Conservation (phyloP, 1,140 invertebrate genomes). For the Drosophila murphyi region DNA sequence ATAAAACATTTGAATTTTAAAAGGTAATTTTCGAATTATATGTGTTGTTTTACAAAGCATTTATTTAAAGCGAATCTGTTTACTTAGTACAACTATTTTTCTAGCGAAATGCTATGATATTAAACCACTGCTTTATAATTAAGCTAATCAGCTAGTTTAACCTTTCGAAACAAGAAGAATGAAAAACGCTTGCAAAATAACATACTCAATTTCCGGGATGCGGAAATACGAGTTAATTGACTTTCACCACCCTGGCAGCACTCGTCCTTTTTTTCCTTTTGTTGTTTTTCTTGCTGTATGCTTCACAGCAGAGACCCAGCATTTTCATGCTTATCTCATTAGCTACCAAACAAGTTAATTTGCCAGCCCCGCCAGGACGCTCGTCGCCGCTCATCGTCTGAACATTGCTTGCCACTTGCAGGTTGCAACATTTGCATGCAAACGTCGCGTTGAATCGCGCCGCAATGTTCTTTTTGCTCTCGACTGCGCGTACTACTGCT, state of each 20-base stretch:
- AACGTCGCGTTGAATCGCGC: slow-evolving; percentile 49
- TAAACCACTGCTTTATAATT: slow-evolving; percentile 7
- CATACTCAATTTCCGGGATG: slow-evolving; percentile 28
- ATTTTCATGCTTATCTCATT: slow-evolving; percentile 78
- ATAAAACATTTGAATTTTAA: slow-evolving; percentile 6
- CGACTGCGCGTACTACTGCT: slow-evolving; percentile 43
- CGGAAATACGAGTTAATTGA: slow-evolving; percentile 68
- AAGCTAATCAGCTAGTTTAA: slow-evolving; percentile 36
- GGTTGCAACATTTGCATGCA: slow-evolving; percentile 64
- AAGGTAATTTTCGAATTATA: not conserved
- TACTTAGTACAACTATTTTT: not conserved
- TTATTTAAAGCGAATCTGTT: not conserved
- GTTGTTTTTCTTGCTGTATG: not conserved
- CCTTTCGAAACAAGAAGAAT: slow-evolving; percentile 5
- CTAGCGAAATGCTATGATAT: slow-evolving; percentile 11
- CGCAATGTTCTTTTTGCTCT: slow-evolving; percentile 61
- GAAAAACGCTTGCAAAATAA: not conserved
- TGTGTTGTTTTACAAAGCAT: not conserved
- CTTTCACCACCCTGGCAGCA: slow-evolving; percentile 34
- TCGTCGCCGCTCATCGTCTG: slow-evolving; percentile 51
- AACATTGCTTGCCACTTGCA: slow-evolving; percentile 38
- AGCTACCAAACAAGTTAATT: slow-evolving; percentile 78
- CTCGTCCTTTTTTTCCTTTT: slow-evolving; percentile 31
- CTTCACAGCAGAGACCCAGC: slow-evolving; percentile 13
- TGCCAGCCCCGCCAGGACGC: slow-evolving; percentile 52